Evolutionary conservation across 2,888 invertebrate genomes (phyloP), one percentile per base, ranked within the genome.

Genomic region (Lottia gigantea): DNA sequence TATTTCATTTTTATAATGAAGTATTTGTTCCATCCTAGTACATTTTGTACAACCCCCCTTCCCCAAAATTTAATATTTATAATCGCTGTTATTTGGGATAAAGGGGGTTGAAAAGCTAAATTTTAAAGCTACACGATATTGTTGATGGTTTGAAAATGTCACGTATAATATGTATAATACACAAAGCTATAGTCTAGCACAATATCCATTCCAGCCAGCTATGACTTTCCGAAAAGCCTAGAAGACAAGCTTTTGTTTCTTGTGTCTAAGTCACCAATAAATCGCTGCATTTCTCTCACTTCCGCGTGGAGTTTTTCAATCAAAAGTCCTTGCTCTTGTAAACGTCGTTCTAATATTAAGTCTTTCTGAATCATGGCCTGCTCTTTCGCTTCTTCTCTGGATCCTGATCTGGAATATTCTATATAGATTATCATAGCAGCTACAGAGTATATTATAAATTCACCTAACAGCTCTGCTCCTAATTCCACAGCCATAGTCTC

Each of bases 401-500:
- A 91, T 47, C 91, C 89, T 85, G 94, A 93, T 75, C 91, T 84
- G 2, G 84, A 92, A 88, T 96, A 97, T 90, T 98, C 97, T 67
- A 93, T 88, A 61, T 93, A 90, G 23, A 98, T 85, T 68, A 95
- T 89, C 6, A 91, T 92, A 47, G 95, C 94, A 71, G 95, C 97
- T 78, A 97, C 76, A 1, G 92, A 84, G 88, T 97, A 97, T 74
- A 98, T 95, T 47, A 97, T 92, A 61, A 93, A 91, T 92, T 98
- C 97, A 45, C 97, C 97, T 68, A 98, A 90, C 74, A 98, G 91
- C 90, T 95, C 97, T 0, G 97, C 96, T 16, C 97, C 97, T 68
- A 97, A 90, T 85, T 97, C 97, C 71, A 97, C 96, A 0, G 97
- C 97, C 94, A 95, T 95, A 65, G 94, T 92, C 89, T 97, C 97